Evolutionary conservation across 2,797 vertebrate species (phyloP), one percentile per base, ranked within the genome.

Genomic region (Lemur catta): DNA sequence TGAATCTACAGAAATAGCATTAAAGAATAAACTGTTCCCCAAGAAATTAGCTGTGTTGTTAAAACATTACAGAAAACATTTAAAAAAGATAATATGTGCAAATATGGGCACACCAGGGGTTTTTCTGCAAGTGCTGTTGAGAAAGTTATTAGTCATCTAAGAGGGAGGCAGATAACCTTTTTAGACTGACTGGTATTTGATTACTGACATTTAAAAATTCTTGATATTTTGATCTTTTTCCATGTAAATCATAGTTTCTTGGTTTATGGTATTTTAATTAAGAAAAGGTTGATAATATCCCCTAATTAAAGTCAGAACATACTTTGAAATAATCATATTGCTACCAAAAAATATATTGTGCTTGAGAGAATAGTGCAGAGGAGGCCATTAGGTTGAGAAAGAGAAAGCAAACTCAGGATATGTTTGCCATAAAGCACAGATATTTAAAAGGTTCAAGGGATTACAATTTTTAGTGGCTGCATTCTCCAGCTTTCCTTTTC

Each of bases 191-290:
- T 93, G 75, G 35, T 78, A 95, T 98, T 98, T 78, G 63, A 87
- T 97, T 89, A 95, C 90, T 96, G 97, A 97, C 97, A 97, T 98
- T 98, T 96, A 43, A 91, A 96, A 98, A 95, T 97, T 8, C 0
- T 92, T 97, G 95, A 86, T 97, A 91, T 97, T 98, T 98, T 63
- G 1, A 96, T 98, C 81, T 96, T 98, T 94, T 96, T 72, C 89
- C 52, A 28, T 96, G 93, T 96, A 98, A 98, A 98, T 98, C 94
- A 96, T 74, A 93, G 95, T 98, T 98, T 96, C 92, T 87, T 80
- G 86, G 80, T 97, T 98, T 98, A 95, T 94, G 93, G 90, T 97
- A 98, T 98, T 98, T 97, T 98, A 98, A 98, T 98, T 98, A 98
- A 98, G 96, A 97, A 97, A 98, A 97, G 87, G 95, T 96, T 97